Evolutionary conservation across 2,113 vertebrate species (phyloP).

Genomic region (Alouatta palliata): DNA sequence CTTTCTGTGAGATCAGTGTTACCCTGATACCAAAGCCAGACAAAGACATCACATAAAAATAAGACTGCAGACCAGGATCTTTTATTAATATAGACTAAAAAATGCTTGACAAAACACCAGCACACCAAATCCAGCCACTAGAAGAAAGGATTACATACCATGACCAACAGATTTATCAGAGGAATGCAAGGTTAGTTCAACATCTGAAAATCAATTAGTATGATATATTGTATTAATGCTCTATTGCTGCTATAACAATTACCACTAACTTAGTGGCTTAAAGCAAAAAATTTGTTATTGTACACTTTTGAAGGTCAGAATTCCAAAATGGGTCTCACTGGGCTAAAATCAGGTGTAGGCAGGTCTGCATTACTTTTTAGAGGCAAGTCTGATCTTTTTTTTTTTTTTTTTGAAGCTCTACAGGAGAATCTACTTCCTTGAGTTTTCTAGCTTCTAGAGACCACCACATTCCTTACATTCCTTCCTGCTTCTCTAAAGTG

Average conservation of each 20-base stretch:
- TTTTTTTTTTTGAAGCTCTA: background rate
- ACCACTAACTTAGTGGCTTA: background rate
- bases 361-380: background rate
- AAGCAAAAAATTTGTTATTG: background rate
- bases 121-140: background rate
- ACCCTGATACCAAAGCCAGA: background rate
- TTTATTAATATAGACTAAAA: background rate
- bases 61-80: background rate
- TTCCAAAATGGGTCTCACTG: background rate
- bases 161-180: background rate
- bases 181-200: background rate
- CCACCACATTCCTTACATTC: background rate
- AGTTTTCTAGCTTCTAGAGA: background rate
- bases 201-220: background rate
- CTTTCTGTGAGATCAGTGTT: background rate
- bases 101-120: background rate
- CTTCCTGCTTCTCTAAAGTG: background rate
- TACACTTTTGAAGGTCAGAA: background rate
- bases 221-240: background rate
- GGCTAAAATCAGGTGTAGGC: background rate
- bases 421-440: background rate
- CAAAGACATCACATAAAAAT: background rate
- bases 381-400: background rate
- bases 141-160: background rate
- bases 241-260: background rate